Percentiles rank a stretch among this genome's conserved stretches.
phyloP scores from a whole-genome alignment of 2,113 vertebrate genomes.

The Amphiprion percula region DNA sequence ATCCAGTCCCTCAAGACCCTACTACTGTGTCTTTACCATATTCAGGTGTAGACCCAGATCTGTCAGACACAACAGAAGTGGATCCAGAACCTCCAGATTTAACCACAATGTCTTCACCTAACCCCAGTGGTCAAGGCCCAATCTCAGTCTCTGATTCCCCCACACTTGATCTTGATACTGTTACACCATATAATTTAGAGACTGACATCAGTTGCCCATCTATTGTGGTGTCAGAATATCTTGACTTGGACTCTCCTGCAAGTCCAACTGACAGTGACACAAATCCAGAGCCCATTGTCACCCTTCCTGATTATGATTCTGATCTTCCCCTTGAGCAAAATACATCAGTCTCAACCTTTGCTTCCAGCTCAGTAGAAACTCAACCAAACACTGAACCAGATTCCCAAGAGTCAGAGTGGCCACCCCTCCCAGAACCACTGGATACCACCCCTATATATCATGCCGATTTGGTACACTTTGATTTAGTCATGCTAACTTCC shows the following conservation, averaged over 20 bases:
- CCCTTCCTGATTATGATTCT: conserved; percentile 56
- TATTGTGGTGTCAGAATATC: conserved; percentile 77
- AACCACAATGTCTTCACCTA: conserved; percentile 12
- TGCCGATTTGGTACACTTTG: conserved; percentile 81
- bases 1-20: conserved; percentile 35
- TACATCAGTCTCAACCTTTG: conserved; percentile 25
- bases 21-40: conserved; percentile 17
- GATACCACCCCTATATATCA: conserved; percentile 74
- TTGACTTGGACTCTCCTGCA: conserved; percentile 54
- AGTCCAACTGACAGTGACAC: conserved; percentile 65
- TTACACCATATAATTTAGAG: conserved; percentile 20
- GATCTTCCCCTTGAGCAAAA: conserved; percentile 45
- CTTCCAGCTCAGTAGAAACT: conserved; percentile 44
- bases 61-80: conserved; percentile 42
- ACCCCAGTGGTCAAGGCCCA: conserved; percentile 40
- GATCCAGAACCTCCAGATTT: conserved; percentile 41
- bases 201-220: conserved; percentile 57
- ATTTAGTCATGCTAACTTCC: conserved; percentile 82
- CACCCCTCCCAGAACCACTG: conserved; percentile 81
- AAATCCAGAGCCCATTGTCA: conserved; percentile 60
- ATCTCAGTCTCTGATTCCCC: conserved; percentile 17
- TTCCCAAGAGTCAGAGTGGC: conserved; percentile 76
- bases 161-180: conserved; percentile 16
- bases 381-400: conserved; percentile 55
- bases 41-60: conserved; percentile 56